Base-by-base conservation (phyloP, 2,888 invertebrate genomes). In the Drosophila birchii region DNA sequence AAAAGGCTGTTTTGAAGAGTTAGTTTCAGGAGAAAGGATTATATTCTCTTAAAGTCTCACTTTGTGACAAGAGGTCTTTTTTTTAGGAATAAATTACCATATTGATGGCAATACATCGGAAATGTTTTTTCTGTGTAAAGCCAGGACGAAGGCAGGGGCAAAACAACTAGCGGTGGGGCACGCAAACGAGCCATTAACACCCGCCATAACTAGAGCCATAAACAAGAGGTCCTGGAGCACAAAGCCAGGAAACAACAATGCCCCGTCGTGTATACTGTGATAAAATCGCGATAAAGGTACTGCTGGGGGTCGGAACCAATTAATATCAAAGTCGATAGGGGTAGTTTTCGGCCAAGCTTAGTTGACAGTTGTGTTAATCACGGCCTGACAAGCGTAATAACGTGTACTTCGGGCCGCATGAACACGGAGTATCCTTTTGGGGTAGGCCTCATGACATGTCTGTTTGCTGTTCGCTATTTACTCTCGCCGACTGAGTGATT, bases 131-230 rank as follows among this genome's bases (percentile, higher is more conserved):
- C 55, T 18, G 64, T 66, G 64, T 67, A 51, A 64, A 61, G 54
- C 39, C 32, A 26, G 38, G 34, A 16, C 38, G n/a, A 38, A 53
- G 41, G 41, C 61, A 41, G 41, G 47, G 41, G 45, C 63, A 59
- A 51, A 63, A 57, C 67, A 57, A 49, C 44, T 56, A 18, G 61
- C 73, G 60, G 59, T 59, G 64, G 55, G 54, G 62, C 87, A 84
- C 87, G 89, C 89, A 74, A 84, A 71, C 69, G 75, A 78, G 80
- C 78, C 72, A 81, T 88, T 87, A 84, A 85, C 85, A 84, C 81
- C 74, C 69, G 71, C 44, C 59, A 66, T 75, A 83, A 73, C 86
- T 64, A 76, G 63, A 68, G 58, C 70, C 68, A 64, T 63, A 70
- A 80, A 81, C 63, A 55, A 34, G 76, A 20, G 51, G 32, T 51